phyloP scores from a whole-genome alignment of 2,797 vertebrate genomes.

The Crocodylus rhombifer region DNA sequence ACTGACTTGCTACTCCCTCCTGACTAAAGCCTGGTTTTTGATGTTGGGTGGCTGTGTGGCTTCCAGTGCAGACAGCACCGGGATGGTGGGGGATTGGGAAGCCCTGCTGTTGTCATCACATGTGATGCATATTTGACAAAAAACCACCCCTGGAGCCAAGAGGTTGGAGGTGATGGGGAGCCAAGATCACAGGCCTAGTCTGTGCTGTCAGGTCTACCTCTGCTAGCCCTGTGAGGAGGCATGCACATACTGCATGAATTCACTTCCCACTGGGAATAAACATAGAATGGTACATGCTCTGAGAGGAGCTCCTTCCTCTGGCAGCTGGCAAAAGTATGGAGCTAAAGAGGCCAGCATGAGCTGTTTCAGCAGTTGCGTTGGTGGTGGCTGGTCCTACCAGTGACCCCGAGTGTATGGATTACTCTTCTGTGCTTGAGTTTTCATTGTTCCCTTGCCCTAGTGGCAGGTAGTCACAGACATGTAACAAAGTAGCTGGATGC shows the following conservation, averaged over 20 bases:
- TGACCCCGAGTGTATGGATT: background rate
- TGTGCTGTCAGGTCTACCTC: accelerated
- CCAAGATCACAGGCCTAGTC: background rate
- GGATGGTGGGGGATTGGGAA: background rate
- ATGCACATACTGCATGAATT: background rate
- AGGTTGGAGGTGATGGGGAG: background rate
- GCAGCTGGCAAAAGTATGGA: background rate
- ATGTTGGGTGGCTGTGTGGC: background rate
- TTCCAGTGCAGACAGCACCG: background rate
- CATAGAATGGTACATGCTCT: background rate
- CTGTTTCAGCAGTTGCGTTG: background rate
- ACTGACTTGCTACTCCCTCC: background rate
- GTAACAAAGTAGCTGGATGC: too few species aligned
- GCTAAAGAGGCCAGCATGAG: background rate
- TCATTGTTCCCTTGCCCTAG: background rate
- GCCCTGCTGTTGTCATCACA: background rate
- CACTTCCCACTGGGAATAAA: background rate
- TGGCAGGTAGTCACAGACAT: too few species aligned
- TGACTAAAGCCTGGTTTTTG: background rate
- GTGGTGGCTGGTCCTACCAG: background rate
- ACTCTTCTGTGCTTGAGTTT: background rate
- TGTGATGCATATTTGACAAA: background rate
- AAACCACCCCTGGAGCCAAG: background rate
- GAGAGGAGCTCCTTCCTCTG: background rate
- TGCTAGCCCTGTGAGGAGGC: background rate